Conservation (phyloP, 2,797 vertebrate species). For the Tamandua tetradactyla region DNA sequence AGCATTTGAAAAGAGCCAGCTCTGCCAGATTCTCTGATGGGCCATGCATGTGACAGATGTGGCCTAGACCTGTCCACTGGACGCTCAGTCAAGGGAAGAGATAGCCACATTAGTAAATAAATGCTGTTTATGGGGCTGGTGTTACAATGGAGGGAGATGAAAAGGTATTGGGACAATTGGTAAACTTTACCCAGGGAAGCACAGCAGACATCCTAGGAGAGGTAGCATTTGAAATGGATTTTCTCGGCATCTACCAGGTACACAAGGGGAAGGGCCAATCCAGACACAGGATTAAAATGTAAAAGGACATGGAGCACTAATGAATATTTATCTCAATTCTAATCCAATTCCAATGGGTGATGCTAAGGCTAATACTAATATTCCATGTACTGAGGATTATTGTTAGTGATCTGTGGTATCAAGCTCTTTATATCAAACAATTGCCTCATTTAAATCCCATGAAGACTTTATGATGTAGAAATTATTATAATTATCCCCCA, state of each 20-base stretch:
- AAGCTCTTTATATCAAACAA: neutral
- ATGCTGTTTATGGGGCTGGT: neutral
- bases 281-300: neutral
- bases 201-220: neutral
- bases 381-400: neutral
- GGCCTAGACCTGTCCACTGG: neutral
- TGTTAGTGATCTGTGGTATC: neutral
- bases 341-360: neutral
- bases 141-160: neutral
- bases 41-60: neutral
- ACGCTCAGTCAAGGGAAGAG: neutral
- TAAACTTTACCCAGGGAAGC: neutral
- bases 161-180: neutral
- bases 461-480: neutral
- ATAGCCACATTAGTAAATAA: neutral
- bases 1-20: neutral
- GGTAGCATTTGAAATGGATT: neutral
- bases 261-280: neutral
- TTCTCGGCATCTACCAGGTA: neutral
- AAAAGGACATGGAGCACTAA: neutral
- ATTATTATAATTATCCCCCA: neutral
- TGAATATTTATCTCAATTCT: neutral
- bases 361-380: neutral
- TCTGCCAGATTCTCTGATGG: neutral
- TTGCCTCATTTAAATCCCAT: conserved; percentile 27